Evolutionary conservation across 2,888 invertebrate species (phyloP).

Genomic region (Synergus umbraculus): DNA sequence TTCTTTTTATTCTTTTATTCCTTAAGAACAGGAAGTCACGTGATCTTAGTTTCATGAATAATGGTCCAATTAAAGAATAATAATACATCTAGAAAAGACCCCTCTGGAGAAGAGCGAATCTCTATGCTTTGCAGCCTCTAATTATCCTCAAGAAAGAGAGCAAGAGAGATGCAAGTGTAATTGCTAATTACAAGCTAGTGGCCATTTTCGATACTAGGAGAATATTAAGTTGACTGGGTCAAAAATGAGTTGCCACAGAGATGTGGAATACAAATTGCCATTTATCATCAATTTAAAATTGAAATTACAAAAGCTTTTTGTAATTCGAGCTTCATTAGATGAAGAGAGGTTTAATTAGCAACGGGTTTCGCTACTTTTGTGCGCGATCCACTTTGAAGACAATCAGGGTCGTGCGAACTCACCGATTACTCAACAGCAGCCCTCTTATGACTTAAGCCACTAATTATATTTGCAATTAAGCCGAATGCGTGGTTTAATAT

Average conservation of each 20-base stretch:
- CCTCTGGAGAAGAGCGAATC: constrained; percentile 15
- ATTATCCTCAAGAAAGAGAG: constrained; percentile 8
- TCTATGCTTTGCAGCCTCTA: constrained; percentile 11
- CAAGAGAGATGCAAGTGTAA: neutral
- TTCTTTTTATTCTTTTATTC: neutral
- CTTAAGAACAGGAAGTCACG: neutral
- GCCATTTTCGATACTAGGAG: neutral
- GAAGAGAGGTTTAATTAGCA: constrained; percentile 60
- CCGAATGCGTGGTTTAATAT: constrained; percentile 62
- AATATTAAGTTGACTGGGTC: no score
- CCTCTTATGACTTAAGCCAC: constrained; percentile 68
- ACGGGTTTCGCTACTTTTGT: constrained; percentile 68
- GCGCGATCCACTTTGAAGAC: constrained; percentile 68
- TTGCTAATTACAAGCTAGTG: neutral
- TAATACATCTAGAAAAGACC: constrained; percentile 57
- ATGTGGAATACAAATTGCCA: neutral
- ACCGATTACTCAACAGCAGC: constrained; percentile 54
- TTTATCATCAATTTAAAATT: neutral
- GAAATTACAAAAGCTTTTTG: neutral
- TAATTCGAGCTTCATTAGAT: neutral
- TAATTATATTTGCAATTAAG: constrained; percentile 73
- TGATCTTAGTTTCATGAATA: constrained; percentile 63
- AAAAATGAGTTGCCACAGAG: neutral
- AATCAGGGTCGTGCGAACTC: constrained; percentile 71
- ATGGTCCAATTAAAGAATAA: constrained; percentile 69